phyloP scores from a whole-genome alignment of 1,140 invertebrate genomes.

The Drosophila chauvacae region DNA sequence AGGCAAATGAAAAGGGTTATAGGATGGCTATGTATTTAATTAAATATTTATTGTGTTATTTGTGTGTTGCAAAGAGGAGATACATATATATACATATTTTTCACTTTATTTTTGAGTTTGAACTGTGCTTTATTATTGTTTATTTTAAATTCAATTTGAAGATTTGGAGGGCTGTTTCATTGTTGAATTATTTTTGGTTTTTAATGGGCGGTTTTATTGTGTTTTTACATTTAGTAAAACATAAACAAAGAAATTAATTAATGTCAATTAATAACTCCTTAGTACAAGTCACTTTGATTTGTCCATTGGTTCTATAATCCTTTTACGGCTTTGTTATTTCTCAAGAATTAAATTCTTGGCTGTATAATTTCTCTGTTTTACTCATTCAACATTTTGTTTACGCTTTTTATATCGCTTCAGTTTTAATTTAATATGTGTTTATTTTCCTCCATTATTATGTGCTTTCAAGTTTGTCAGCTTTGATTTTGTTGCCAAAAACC shows the following conservation, averaged over 20 bases:
- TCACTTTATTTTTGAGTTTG: not conserved
- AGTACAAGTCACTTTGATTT: not conserved
- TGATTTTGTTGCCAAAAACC: slow-evolving; percentile 76
- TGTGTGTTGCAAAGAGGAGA: too few species aligned
- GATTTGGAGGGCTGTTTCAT: too few species aligned
- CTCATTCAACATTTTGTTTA: not conserved
- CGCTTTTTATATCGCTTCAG: not conserved
- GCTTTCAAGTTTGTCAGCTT: slow-evolving; percentile 13
- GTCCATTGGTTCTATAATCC: not conserved
- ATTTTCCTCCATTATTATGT: slow-evolving; percentile 14
- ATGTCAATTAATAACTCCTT: not conserved
- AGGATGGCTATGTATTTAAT: not conserved
- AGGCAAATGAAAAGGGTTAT: slow-evolving; percentile 1
- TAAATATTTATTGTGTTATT: not conserved
- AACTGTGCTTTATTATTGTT: not conserved
- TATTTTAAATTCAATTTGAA: not conserved
- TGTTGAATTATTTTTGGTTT: too few species aligned
- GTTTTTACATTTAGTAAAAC: too few species aligned
- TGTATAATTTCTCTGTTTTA: not conserved
- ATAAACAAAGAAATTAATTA: not conserved
- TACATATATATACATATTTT: not conserved
- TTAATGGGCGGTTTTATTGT: too few species aligned
- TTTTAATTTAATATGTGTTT: not conserved
- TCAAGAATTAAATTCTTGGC: not conserved
- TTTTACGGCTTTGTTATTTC: not conserved